A percentile compares a stretch with the other conserved stretches of the same genome.
Evolutionary conservation across 2,888 invertebrate species (phyloP).

Genomic region (Syrista parreyssii): DNA sequence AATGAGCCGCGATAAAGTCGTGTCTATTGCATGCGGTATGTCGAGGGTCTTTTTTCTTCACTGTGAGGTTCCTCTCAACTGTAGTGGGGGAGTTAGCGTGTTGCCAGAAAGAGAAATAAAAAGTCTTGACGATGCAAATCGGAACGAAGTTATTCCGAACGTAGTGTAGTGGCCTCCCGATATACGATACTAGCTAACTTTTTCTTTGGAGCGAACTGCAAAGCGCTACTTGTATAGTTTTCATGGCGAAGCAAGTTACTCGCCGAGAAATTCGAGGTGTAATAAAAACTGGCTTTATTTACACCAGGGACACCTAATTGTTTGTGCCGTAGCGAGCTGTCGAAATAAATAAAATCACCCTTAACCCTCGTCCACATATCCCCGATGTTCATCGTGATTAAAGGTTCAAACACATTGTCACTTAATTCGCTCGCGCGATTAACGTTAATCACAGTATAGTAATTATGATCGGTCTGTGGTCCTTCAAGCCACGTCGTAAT

Average conservation of each 20-base stretch:
- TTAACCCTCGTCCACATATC: not conserved
- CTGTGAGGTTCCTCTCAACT: not conserved
- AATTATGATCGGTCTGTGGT: conserved; percentile 72
- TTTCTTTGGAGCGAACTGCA: not conserved
- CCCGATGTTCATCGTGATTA: not conserved
- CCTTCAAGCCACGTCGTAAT: conserved; percentile 74
- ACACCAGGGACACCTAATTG: not conserved
- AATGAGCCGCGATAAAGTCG: not conserved
- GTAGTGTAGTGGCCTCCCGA: not conserved
- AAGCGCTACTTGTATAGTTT: not conserved
- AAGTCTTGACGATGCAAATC: not conserved
- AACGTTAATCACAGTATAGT: not conserved
- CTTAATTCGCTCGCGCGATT: not conserved
- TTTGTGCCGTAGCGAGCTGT: not conserved
- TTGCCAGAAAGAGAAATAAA: not conserved
- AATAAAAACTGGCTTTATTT: not conserved
- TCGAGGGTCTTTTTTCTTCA: not conserved
- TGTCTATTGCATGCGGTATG: not conserved
- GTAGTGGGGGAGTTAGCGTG: not conserved
- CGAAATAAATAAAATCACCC: not conserved
- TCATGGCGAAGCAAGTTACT: not conserved
- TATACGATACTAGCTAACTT: not conserved
- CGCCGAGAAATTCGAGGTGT: not conserved
- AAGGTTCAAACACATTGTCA: not conserved
- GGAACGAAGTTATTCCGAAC: not conserved